Evolutionary conservation across 2,888 invertebrate species (phyloP), one percentile per base, ranked within the genome.

Genomic region (Heliconius cydno): DNA sequence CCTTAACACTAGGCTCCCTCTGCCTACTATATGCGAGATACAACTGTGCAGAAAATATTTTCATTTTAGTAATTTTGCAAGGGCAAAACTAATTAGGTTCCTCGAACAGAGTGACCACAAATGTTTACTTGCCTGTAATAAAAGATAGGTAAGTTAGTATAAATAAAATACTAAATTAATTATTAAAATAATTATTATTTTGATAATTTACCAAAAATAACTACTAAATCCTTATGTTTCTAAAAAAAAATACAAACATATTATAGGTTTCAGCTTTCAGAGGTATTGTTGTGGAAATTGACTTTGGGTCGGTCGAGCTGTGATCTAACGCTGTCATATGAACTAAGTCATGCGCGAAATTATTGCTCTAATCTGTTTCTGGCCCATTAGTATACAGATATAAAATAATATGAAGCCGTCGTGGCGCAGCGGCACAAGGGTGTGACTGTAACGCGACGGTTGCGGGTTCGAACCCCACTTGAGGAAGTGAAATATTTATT

Each of bases 281-380:
- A 60, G 73, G 73, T 73, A 74, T 80, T 80, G 80, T 80, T 66
- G 73, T 77, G 74, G 70, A 74, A 80, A 77, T 80, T 77, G 73
- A 70, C 80, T 80, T 63, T 52, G 73, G 63, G 73, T 73, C 63
- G 70, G 73, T 60, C 71, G 77, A 67, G 46, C 79, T 77, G 77
- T 77, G 68, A 73, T 73, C 73, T 73, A 80, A 80, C 79, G 73
- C 46, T 80, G 77, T 77, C 63, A 76, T 77, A 73, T 68, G 72
- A 77, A 77, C 73, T 77, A 77, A 80, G 77, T 77, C 67, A 52
- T 52, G 76, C 71, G 41, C 41, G 74, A 73, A 72, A 80, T 77
- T 73, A 77, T 68, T 63, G 72, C 73, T 73, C 72, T 67, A 80
- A 73, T 77, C 79, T 41, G 60, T 46, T 46, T 72, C 72, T 63